phyloP scores from a whole-genome alignment of 2,888 invertebrate genomes.

The Conomelus anceps region DNA sequence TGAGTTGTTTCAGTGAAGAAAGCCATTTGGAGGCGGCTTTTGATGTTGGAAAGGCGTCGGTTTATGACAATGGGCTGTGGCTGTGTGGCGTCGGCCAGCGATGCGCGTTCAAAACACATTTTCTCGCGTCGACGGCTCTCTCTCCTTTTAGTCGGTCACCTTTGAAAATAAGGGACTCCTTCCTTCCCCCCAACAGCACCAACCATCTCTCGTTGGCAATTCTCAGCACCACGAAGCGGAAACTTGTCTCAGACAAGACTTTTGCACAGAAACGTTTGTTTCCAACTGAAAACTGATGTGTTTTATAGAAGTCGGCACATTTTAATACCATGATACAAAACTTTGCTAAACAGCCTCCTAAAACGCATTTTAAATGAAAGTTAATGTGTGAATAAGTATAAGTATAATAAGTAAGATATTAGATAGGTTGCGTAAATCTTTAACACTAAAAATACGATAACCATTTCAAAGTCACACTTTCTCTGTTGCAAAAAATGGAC shows the following conservation, averaged over 20 bases:
- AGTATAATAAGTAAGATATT: too few species aligned
- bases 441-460: too few species aligned
- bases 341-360: too few species aligned
- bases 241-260: neutral
- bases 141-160: neutral
- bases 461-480: too few species aligned
- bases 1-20: neutral
- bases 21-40: neutral
- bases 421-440: too few species aligned
- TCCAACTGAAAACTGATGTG: neutral
- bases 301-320: too few species aligned
- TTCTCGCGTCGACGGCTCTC: neutral
- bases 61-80: neutral
- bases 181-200: neutral
- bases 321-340: neutral
- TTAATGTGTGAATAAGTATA: too few species aligned
- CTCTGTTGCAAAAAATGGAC: too few species aligned
- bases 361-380: too few species aligned
- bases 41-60: neutral
- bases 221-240: neutral
- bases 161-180: neutral
- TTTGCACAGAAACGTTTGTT: neutral
- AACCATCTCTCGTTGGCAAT: neutral
- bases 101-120: neutral
- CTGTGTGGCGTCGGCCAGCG: too few species aligned